Conservation (phyloP, 2,113 vertebrate genomes). For the Aldabrachelys gigantea region DNA sequence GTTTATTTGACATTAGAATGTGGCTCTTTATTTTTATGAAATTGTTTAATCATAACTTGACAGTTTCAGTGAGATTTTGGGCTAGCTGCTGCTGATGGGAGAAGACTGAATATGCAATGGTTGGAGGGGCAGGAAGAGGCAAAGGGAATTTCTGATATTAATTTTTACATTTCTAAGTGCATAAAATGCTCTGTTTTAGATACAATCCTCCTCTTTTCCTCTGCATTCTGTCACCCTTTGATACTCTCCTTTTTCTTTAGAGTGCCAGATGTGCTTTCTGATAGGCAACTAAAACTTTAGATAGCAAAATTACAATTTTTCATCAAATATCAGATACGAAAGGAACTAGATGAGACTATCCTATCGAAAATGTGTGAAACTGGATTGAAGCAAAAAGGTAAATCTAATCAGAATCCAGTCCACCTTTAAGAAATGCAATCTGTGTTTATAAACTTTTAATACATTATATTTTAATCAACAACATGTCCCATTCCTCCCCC, state of each 20-base stretch:
- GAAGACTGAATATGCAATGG: background rate
- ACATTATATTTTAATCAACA: background rate
- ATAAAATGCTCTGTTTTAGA: background rate
- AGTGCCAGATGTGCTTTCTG: background rate
- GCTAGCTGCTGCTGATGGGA: background rate
- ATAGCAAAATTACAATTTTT: background rate
- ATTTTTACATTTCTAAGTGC: background rate
- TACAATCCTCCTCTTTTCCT: background rate
- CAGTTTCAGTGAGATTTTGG: background rate
- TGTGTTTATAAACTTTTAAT: background rate
- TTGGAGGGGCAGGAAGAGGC: background rate
- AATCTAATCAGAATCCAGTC: background rate
- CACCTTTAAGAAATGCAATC: background rate
- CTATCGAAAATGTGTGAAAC: background rate
- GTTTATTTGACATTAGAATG: background rate
- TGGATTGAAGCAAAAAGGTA: background rate
- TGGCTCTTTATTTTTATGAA: background rate
- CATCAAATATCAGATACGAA: background rate
- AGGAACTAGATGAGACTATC: background rate
- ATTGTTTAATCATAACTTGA: slow-evolving; percentile 29
- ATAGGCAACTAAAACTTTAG: background rate
- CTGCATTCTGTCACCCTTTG: fast-evolving
- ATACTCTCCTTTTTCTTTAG: background rate
- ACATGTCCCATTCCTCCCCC: background rate
- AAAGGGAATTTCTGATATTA: background rate